Percentiles rank a stretch among this genome's conserved stretches.
These are phyloP conservation scores for Rhamnusium bicolor DNA, from an alignment of 2,888 invertebrate genomes.

Conservation along the genomic window DNA sequence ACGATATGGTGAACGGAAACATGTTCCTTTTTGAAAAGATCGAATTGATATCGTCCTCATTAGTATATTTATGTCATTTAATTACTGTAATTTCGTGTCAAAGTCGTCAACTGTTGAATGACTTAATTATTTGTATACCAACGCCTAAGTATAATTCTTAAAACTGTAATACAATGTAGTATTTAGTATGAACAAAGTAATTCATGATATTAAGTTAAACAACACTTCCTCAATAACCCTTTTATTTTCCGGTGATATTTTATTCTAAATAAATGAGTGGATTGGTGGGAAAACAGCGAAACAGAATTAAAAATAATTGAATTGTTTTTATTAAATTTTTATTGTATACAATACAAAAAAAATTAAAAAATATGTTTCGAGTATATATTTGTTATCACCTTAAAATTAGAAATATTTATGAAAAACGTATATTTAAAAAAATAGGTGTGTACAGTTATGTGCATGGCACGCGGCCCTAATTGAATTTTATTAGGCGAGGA, in stretches of 20 bases:
- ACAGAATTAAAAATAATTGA: neutral
- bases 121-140: slow-evolving; percentile 48
- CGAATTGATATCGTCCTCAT: slow-evolving; percentile 47
- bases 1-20: slow-evolving; percentile 17
- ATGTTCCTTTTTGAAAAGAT: slow-evolving; percentile 27
- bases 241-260: slow-evolving; percentile 1
- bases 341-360: no score
- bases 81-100: slow-evolving; percentile 52
- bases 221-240: slow-evolving; percentile 15
- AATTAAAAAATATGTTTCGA: no score
- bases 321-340: neutral
- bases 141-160: slow-evolving; percentile 14
- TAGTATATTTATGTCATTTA: slow-evolving; percentile 49
- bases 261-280: slow-evolving; percentile 1
- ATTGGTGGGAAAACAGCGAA: slow-evolving; percentile 15
- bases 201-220: slow-evolving; percentile 28
- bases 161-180: slow-evolving; percentile 15
- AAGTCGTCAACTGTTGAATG: slow-evolving; percentile 53
- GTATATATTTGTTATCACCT: no score
- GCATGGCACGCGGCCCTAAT: no score
- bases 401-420: no score
- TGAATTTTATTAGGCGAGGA: no score
- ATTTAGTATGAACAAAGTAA: slow-evolving; percentile 23
- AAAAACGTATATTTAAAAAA: no score
- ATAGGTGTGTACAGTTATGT: no score